Base-by-base conservation (phyloP, 2,113 vertebrate genomes). In the Crotalus helleri region DNA sequence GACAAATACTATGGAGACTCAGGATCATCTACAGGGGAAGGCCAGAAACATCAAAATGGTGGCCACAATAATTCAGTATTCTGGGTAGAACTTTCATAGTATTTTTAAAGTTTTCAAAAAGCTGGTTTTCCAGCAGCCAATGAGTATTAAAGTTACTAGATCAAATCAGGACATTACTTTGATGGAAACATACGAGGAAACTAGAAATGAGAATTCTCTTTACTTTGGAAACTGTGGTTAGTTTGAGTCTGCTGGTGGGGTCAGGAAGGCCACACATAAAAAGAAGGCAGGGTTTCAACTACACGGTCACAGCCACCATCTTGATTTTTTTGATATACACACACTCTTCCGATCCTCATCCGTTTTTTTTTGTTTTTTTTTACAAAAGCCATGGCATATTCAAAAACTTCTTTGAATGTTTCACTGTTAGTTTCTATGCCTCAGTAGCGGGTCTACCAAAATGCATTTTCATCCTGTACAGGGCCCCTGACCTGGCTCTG, bases 211-310 rank as follows among this genome's bases (percentile, higher is more conserved):
- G 46, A 26, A 5, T 85, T 29, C 53, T 33, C 17, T 19, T 88
- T 55, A 61, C 55, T 24, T 1, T 91, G 92, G 58, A 10, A 69
- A 46, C 39, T 54, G 6, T 89, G 81, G 61, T 19, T 90, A 74
- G 0, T 0, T 0, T 19, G 39, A 49, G 1, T 92, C 29, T 15
- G 9, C 90, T 61, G 3, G 85, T n/a, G 64, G 33, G 33, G 7
- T 21, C 74, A 21, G 17, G n/a, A 81, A 81, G 5, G 33, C 39
- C 33, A 81, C 33, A 81, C 33, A 9, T 21, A 9, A 81, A 81
- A 44, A 44, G 17, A 21, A 1, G 33, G 6, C 33, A 9, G 7
- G 33, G 17, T 19, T 39, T n/a, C 15, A 81, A 81, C 69, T 19
- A 33, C 17, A 33, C 0, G 2, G 69, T 81, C 13, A 19, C 33